phyloP scores from a whole-genome alignment of 1,140 invertebrate genomes.

The Frieseomelitta varia region DNA sequence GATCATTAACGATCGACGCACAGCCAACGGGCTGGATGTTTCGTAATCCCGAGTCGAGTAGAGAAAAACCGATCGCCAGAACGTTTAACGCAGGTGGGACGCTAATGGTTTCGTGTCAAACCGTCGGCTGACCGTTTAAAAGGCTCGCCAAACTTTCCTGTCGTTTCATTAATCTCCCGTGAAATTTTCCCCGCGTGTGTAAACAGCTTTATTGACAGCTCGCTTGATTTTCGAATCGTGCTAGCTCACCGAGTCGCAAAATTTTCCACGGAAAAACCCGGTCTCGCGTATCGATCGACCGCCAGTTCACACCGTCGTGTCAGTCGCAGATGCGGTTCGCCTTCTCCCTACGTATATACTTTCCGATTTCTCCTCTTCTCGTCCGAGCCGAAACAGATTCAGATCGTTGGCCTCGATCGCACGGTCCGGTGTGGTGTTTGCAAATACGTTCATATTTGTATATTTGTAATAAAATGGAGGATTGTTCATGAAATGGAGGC shows the following conservation, averaged over 20 bases:
- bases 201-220: slow-evolving; percentile 73
- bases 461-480: too few relatives aligned
- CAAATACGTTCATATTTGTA: too few relatives aligned
- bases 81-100: slow-evolving; percentile 56
- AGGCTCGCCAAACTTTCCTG: slow-evolving; percentile 59
- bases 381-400: too few relatives aligned
- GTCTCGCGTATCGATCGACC: slow-evolving; percentile 21
- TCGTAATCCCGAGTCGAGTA: slow-evolving; percentile 45
- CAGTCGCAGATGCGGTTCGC: slow-evolving; percentile 57
- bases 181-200: slow-evolving; percentile 73
- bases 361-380: background rate
- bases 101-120: slow-evolving; percentile 79
- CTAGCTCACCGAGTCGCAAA: slow-evolving; percentile 62
- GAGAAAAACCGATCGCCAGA: background rate
- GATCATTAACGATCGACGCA: slow-evolving; percentile 64
- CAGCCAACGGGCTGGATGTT: slow-evolving; percentile 10
- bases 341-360: slow-evolving; percentile 12
- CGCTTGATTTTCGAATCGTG: slow-evolving; percentile 37
- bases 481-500: too few relatives aligned
- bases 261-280: slow-evolving; percentile 53
- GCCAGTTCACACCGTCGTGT: slow-evolving; percentile 47
- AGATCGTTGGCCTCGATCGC: background rate
- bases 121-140: slow-evolving; percentile 73
- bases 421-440: background rate
- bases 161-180: slow-evolving; percentile 77